phyloP scores from a whole-genome alignment of 2,888 invertebrate species.

The Melipona beecheii region DNA sequence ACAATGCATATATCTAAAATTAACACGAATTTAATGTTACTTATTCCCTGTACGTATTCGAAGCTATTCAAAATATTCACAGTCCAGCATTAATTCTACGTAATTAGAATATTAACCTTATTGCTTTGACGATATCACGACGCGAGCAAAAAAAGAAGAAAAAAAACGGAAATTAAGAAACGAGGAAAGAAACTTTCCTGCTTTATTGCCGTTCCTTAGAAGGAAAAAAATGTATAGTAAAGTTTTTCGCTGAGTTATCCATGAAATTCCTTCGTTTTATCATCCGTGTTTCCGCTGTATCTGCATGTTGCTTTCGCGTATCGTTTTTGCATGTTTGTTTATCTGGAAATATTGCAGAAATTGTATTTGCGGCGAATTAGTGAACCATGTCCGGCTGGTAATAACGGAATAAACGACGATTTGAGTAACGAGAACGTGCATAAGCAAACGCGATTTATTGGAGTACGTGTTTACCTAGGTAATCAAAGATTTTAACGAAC shows the following conservation, averaged over 20 bases:
- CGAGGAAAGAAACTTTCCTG: conserved; percentile 28
- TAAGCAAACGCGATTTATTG: neutral
- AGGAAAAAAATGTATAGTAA: conserved; percentile 18
- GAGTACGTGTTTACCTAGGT: too few relatives aligned
- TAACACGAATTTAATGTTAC: too few relatives aligned
- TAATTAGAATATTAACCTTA: conserved; percentile 38
- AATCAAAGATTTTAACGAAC: neutral
- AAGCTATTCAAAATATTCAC: too few relatives aligned
- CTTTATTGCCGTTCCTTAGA: conserved; percentile 23
- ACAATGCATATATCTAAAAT: too few relatives aligned
- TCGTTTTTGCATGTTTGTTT: neutral
- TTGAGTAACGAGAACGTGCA: neutral
- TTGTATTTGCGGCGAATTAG: neutral
- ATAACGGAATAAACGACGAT: neutral
- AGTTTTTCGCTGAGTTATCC: conserved; percentile 6
- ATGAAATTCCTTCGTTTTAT: conserved; percentile 13
- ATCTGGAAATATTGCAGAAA: neutral
- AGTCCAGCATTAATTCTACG: neutral
- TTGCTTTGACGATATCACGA: conserved; percentile 2
- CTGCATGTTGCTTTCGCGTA: conserved; percentile 5
- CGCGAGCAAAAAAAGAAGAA: neutral
- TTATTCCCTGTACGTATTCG: too few relatives aligned
- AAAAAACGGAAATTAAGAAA: conserved; percentile 43
- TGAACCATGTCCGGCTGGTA: neutral
- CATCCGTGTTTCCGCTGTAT: neutral